Conservation (phyloP, 2,113 vertebrate genomes). For the Nothobranchius furzeri region DNA sequence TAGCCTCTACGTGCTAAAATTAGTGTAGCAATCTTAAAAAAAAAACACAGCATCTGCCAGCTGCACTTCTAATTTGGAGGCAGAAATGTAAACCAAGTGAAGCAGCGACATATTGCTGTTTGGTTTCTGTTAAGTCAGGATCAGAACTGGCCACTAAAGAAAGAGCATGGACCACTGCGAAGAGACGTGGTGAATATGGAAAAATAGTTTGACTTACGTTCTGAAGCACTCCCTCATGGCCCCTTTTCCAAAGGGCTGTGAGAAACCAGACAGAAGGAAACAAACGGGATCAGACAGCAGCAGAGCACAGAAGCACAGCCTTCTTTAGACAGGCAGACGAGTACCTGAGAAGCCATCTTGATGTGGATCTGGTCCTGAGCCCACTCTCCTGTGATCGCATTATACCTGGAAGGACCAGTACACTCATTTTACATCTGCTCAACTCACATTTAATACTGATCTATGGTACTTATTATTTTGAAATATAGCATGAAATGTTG, state of each 20-base stretch:
- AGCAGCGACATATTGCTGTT: background rate
- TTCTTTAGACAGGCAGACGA: background rate
- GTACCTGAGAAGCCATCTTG: constrained; percentile 94
- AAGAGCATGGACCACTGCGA: constrained; percentile 19
- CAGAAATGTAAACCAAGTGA: constrained; percentile 31
- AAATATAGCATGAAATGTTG: no score
- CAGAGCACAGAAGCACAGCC: background rate
- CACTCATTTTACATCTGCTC: no score
- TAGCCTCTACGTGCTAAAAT: background rate
- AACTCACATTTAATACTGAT: no score
- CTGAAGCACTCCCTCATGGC: constrained; percentile 98
- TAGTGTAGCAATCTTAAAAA: background rate
- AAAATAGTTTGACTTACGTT: constrained; percentile 83
- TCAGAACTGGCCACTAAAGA: background rate
- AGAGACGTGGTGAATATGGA: constrained; percentile 3
- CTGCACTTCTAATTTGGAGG: background rate
- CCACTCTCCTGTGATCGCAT: constrained; percentile 90
- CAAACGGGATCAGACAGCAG: background rate
- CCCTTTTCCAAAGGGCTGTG: constrained; percentile 92
- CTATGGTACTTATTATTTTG: no score
- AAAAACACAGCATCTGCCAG: background rate
- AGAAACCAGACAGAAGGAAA: constrained; percentile 30
- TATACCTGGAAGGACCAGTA: constrained; percentile 83
- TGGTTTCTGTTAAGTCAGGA: constrained; percentile 23
- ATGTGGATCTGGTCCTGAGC: constrained; percentile 89